Conservation (phyloP, 2,113 vertebrate species). For the Xiphorhynchus elegans region DNA sequence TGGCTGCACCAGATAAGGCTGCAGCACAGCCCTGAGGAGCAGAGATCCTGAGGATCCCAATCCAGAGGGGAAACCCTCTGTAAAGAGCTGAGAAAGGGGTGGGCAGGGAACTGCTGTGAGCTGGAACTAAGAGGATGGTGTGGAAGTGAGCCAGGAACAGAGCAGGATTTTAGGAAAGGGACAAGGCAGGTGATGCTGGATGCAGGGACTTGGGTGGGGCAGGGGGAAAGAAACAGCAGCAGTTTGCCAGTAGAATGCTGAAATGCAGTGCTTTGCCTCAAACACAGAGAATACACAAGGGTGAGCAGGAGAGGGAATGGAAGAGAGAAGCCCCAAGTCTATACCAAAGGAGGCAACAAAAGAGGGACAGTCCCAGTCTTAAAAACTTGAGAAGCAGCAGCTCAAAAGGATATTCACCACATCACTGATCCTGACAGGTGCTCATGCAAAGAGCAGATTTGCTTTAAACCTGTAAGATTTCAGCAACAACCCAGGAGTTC, state of each 20-base stretch:
- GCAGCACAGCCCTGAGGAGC: background rate
- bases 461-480: background rate
- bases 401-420: background rate
- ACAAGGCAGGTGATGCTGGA: background rate
- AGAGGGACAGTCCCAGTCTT: background rate
- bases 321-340: background rate
- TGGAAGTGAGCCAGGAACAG: background rate
- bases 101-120: background rate
- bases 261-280: background rate
- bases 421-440: background rate
- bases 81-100: background rate
- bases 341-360: background rate
- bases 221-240: background rate
- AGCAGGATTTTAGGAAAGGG: background rate
- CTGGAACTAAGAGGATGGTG: background rate
- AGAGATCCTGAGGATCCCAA: background rate
- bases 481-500: background rate
- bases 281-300: background rate
- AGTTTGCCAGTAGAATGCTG: background rate
- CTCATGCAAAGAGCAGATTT: background rate
- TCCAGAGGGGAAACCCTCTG: background rate
- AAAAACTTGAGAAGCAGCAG: background rate
- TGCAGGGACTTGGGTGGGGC: background rate
- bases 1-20: background rate
- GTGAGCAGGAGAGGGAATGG: background rate